Percentiles rank a stretch among this genome's conserved stretches.
These are phyloP conservation scores for Micronisus gabar DNA, from an alignment of 2,113 vertebrate species.

Conservation along the genomic window DNA sequence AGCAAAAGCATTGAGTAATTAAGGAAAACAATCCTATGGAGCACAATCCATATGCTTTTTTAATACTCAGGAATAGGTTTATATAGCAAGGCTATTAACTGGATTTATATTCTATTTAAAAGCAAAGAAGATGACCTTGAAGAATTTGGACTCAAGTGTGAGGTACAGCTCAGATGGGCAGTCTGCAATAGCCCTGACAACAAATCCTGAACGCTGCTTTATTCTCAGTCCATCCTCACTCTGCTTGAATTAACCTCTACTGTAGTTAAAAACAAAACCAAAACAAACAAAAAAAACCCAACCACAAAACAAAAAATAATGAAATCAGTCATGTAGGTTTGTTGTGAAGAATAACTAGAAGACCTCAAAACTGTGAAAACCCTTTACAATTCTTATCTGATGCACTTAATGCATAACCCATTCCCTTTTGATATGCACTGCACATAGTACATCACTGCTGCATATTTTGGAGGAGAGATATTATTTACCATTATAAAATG, in stretches of 20 bases:
- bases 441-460: not conserved
- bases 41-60: not conserved
- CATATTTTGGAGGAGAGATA: not conserved
- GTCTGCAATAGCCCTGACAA: not conserved
- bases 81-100: not conserved
- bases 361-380: not conserved
- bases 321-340: not conserved
- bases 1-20: not conserved
- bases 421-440: not conserved
- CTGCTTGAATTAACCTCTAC: not conserved
- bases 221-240: not conserved
- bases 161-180: not conserved
- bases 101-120: not conserved
- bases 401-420: not conserved
- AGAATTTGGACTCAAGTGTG: not conserved
- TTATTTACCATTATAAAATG: constrained; percentile 18
- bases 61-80: not conserved
- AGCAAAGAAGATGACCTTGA: not conserved
- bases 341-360: not conserved
- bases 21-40: not conserved
- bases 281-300: not conserved
- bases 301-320: not conserved
- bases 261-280: not conserved
- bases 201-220: not conserved
- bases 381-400: not conserved